phyloP scores from a whole-genome alignment of 1,140 invertebrate genomes.

The Trichonephila inaurata region DNA sequence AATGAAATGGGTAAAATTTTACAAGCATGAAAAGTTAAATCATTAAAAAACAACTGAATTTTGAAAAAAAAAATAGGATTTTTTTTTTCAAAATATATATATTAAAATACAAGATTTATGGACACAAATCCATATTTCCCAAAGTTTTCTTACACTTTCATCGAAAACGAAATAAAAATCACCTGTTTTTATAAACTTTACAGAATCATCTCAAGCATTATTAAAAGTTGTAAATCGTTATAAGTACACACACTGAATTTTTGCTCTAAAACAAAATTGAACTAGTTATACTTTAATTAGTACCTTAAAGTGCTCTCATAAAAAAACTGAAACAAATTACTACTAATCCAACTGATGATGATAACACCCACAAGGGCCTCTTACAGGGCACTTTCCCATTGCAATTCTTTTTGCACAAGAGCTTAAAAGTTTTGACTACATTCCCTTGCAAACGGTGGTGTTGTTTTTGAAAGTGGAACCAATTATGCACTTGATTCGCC shows the following conservation, averaged over 20 bases:
- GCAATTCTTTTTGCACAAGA: neutral
- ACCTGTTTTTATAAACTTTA: too few species aligned
- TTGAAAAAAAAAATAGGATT: too few species aligned
- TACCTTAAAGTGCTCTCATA: neutral
- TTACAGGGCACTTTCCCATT: neutral
- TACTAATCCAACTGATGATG: slow-evolving; percentile 25
- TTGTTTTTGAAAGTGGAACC: slow-evolving; percentile 43
- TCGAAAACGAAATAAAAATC: too few species aligned
- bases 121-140: too few species aligned
- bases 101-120: too few species aligned
- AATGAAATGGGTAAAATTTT: too few species aligned
- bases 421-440: slow-evolving; percentile 31
- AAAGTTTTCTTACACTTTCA: too few species aligned
- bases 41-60: too few species aligned
- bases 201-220: too few species aligned
- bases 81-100: too few species aligned
- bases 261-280: neutral
- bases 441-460: neutral
- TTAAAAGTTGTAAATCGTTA: too few species aligned
- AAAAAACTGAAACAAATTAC: slow-evolving; percentile 21
- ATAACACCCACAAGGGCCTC: slow-evolving; percentile 27
- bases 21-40: too few species aligned
- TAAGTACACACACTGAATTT: neutral
- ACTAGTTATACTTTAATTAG: slow-evolving; percentile 4
- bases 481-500: slow-evolving; percentile 70